Conservation (phyloP, 2,113 vertebrate species). For the Myrmecobius fasciatus region DNA sequence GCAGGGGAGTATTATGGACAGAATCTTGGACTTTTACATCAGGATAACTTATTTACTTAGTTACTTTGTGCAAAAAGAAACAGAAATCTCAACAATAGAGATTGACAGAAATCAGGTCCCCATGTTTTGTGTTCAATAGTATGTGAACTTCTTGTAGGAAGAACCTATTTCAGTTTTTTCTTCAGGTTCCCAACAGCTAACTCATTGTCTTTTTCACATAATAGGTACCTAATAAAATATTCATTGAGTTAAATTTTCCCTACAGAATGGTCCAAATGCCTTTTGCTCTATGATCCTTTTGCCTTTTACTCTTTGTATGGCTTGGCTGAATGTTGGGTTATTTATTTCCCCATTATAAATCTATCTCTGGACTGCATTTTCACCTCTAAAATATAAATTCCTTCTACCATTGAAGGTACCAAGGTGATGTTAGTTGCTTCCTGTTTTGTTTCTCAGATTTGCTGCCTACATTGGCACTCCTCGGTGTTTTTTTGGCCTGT, state of each 20-base stretch:
- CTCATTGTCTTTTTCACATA: background rate
- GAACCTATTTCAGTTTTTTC: background rate
- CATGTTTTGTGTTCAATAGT: background rate
- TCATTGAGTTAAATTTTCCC: background rate
- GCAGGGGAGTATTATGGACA: no score
- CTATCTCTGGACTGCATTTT: background rate
- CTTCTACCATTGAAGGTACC: background rate
- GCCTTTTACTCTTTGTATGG: background rate
- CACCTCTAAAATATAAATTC: background rate
- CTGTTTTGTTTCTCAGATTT: constrained; percentile 44
- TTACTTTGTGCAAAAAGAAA: background rate
- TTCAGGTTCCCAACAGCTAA: background rate
- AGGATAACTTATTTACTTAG: no score
- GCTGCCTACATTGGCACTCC: constrained; percentile 69
- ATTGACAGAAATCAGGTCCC: background rate
- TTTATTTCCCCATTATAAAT: background rate
- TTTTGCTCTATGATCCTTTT: background rate
- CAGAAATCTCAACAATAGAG: background rate
- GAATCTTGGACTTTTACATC: no score
- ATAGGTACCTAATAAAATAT: background rate
- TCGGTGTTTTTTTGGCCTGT: constrained; percentile 64
- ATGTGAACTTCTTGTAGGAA: background rate
- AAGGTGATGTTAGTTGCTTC: background rate
- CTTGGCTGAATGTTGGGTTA: background rate
- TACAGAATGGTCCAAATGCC: background rate